A percentile compares a stretch with the other conserved stretches of the same genome.
phyloP scores from a whole-genome alignment of 2,888 invertebrate genomes.

The Dryobotodes eremita region DNA sequence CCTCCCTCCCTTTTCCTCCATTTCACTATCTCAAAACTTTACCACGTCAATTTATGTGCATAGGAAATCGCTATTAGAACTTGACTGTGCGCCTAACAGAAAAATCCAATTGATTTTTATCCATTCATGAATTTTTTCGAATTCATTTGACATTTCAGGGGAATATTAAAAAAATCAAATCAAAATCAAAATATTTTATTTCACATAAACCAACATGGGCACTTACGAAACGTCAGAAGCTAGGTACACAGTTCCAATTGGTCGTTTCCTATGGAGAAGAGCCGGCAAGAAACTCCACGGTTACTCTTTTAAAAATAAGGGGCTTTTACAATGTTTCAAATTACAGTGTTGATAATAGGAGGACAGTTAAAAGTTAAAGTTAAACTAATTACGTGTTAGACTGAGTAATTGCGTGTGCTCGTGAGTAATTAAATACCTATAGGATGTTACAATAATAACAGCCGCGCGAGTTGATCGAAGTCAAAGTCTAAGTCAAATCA shows the following conservation, averaged over 20 bases:
- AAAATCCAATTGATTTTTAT: constrained; percentile 79
- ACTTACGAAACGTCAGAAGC: too few species aligned
- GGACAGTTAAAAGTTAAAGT: constrained; percentile 12
- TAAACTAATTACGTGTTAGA: constrained; percentile 10
- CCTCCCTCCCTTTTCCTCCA: constrained; percentile 30
- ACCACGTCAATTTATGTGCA: constrained; percentile 83
- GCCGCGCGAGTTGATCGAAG: too few species aligned
- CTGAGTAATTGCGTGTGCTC: background rate
- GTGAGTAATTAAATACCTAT: background rate
- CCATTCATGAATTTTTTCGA: constrained; percentile 59
- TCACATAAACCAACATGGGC: too few species aligned
- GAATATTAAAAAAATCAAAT: too few species aligned
- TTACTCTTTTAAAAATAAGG: too few species aligned
- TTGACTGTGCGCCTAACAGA: constrained; percentile 64
- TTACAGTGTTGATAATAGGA: too few species aligned
- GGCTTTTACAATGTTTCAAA: too few species aligned
- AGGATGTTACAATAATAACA: background rate
- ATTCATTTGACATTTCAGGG: constrained; percentile 34
- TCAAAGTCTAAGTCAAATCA: too few species aligned
- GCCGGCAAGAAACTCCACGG: too few species aligned
- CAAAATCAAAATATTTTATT: too few species aligned
- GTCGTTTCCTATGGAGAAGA: too few species aligned
- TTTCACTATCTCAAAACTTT: constrained; percentile 54
- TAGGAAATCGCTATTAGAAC: constrained; percentile 79
- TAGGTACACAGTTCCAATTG: too few species aligned